Percentiles rank a stretch among this genome's conserved stretches.
Conservation (phyloP, 2,888 invertebrate species). For the Amiota mariae region DNA sequence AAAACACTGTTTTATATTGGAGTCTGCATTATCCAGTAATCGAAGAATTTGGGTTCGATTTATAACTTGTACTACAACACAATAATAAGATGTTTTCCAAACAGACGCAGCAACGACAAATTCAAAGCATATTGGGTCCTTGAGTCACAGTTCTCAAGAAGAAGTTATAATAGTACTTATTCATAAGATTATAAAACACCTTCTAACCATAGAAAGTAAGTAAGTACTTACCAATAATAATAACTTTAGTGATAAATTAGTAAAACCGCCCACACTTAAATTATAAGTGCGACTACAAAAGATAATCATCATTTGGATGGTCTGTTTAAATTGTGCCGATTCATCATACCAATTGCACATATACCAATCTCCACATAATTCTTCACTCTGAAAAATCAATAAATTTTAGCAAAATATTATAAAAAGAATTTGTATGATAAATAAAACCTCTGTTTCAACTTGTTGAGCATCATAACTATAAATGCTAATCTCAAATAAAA, state of each 20-base stretch:
- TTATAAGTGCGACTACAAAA: conserved; percentile 52
- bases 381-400: conserved; percentile 54
- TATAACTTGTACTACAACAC: too few species aligned
- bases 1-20: too few species aligned
- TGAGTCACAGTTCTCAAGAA: too few species aligned
- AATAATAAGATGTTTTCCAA: too few species aligned
- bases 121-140: too few species aligned
- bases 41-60: too few species aligned
- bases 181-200: too few species aligned
- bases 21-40: too few species aligned
- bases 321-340: conserved; percentile 55
- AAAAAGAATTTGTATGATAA: background rate
- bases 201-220: background rate
- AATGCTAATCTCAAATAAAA: conserved; percentile 53
- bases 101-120: too few species aligned
- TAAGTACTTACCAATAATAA: conserved; percentile 54
- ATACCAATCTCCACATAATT: conserved; percentile 59
- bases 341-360: conserved; percentile 66
- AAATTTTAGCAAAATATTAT: background rate
- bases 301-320: conserved; percentile 63
- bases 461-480: conserved; percentile 56
- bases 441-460: conserved; percentile 49
- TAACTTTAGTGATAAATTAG: conserved; percentile 61
- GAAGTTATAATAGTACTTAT: too few species aligned
- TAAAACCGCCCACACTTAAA: conserved; percentile 62